Conservation (phyloP, 2,888 invertebrate genomes). For the Nebria salina region DNA sequence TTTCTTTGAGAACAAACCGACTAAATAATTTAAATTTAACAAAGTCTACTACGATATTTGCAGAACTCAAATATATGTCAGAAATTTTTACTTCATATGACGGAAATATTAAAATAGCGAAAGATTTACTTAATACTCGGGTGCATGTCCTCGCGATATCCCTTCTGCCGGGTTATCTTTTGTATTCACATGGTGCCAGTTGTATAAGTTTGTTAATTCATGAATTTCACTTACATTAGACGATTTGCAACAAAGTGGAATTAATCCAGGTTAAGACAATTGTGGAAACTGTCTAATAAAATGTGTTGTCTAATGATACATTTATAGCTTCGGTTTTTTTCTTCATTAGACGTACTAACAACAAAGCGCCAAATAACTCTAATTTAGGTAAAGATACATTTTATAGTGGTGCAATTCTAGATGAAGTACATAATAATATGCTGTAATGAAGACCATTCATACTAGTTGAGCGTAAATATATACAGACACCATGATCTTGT, state of each 20-base stretch:
- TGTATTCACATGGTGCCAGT: too few relatives aligned
- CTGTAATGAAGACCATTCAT: too few relatives aligned
- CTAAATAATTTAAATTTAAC: too few relatives aligned
- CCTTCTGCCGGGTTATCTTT: too few relatives aligned
- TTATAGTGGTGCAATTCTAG: constrained; percentile 27
- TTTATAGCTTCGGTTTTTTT: background rate
- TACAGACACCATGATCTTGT: constrained; percentile 15
- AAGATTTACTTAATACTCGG: too few relatives aligned
- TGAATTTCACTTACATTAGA: constrained; percentile 47
- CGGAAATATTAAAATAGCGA: too few relatives aligned
- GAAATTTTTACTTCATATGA: too few relatives aligned
- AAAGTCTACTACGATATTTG: too few relatives aligned
- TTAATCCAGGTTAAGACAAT: constrained; percentile 47
- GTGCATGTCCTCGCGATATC: too few relatives aligned
- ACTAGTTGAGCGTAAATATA: constrained; percentile 20
- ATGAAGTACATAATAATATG: constrained; percentile 11
- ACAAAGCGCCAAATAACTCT: constrained; percentile 22
- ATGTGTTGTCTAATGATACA: constrained; percentile 2
- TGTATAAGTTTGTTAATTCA: too few relatives aligned
- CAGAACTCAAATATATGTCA: too few relatives aligned
- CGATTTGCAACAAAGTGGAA: constrained; percentile 48
- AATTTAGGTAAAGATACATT: constrained; percentile 17
- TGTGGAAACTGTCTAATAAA: constrained; percentile 46
- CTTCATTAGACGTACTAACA: constrained; percentile 22
- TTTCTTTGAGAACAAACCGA: too few relatives aligned